Evolutionary conservation across 2,888 invertebrate genomes (phyloP), one percentile per base, ranked within the genome.

Genomic region (Drosophila cyrtoloma): DNA sequence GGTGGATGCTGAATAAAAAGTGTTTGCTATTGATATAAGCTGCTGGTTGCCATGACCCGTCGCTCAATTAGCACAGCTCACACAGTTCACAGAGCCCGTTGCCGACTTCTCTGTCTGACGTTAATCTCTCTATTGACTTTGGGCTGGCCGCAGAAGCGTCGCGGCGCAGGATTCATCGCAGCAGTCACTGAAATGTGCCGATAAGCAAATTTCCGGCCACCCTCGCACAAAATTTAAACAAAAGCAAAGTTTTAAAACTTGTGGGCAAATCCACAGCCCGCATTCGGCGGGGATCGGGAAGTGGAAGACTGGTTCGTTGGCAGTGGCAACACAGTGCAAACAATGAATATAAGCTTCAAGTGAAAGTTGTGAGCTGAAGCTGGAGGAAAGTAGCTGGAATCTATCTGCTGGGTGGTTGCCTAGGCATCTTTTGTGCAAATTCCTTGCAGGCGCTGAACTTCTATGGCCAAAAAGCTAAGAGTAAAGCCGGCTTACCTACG

Each of bases 71-170:
- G 86, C 90, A 86, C 72, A 73, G 80, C 77, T 82, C 80, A 68
- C 47, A 47, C 59, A 37, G 51, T 50, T 51, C 51, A n/a, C 35
- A 50, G 50, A 64, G 71, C 82, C 75, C 75, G 63, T 63, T 62
- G 79, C 58, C 70, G 67, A 74, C 69, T 77, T 67, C 75, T 37
- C 65, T 44, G 79, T 71, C 68, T 58, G 86, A 68, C 86, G 77
- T 90, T 90, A 86, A 86, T 86, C 86, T 88, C 76, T 80, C 89
- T 90, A 90, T 87, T 87, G 91, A 89, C 87, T 80, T 75, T 84
- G 73, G 62, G 51, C 70, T 65, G 53, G 47, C 75, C 76, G 56
- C 57, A 57, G 26, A 53, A 16, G 50, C 67, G 67, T 22, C 44
- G 22, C 22, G 22, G 16, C 16, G 35, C 35, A 22, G 44, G 12